phyloP scores from a whole-genome alignment of 2,797 vertebrate genomes.

The Astyanax mexicanus region DNA sequence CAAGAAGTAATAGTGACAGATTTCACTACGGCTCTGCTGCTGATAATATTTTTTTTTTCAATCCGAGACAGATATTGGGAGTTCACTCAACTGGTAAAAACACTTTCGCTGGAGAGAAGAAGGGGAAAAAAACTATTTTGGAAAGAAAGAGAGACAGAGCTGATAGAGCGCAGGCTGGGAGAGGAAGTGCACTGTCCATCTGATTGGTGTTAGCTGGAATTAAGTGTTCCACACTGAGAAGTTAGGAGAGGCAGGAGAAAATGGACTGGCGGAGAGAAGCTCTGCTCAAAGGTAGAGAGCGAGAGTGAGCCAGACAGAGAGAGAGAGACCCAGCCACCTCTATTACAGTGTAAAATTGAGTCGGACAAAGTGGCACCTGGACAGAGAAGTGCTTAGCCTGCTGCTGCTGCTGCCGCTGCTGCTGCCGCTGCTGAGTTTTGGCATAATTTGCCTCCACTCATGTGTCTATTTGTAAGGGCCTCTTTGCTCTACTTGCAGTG shows the following conservation, averaged over 20 bases:
- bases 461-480: conserved; percentile 79
- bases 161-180: conserved; percentile 51
- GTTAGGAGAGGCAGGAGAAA: conserved; percentile 59
- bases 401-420: conserved; percentile 60
- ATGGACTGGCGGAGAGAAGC: conserved; percentile 53
- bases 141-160: conserved; percentile 31
- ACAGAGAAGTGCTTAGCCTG: conserved; percentile 70
- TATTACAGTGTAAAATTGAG: conserved; percentile 84
- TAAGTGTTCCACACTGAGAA: conserved; percentile 70
- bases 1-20: not conserved
- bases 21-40: not conserved
- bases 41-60: conserved; percentile 5
- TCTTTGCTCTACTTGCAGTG: conserved; percentile 61
- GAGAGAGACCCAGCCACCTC: conserved; percentile 67
- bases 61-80: conserved; percentile 10
- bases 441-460: conserved; percentile 82
- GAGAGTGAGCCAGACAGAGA: not conserved
- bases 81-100: conserved; percentile 29
- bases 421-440: conserved; percentile 69
- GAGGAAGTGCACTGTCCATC: conserved; percentile 57
- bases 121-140: conserved; percentile 43
- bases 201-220: conserved; percentile 71
- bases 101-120: conserved; percentile 19
- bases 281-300: not conserved
- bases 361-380: conserved; percentile 80